A percentile compares a stretch with the other conserved stretches of the same genome.
These are phyloP conservation scores for Podocnemis expansa DNA, from an alignment of 2,113 vertebrate species.

Conservation along the genomic window DNA sequence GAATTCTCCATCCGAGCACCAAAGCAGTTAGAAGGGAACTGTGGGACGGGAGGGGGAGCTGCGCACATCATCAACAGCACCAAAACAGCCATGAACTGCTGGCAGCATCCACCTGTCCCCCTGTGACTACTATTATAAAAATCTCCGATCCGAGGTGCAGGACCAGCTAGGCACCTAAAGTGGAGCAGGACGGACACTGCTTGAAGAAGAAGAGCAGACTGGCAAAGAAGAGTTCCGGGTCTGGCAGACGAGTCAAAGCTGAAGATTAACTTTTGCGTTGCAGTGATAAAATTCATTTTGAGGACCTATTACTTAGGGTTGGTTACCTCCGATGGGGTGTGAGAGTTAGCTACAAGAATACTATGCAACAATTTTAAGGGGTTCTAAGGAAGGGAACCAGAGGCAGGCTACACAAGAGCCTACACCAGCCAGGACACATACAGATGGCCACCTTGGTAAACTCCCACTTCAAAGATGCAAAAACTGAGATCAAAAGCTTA, in stretches of 20 bases:
- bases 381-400: neutral
- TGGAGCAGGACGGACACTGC: too few species aligned
- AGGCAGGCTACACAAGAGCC: neutral
- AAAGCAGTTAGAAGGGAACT: too few species aligned
- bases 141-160: too few species aligned
- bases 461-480: constrained; percentile 29
- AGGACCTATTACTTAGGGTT: neutral
- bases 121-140: too few species aligned
- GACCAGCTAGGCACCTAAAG: too few species aligned
- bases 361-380: neutral
- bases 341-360: neutral
- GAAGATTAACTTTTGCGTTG: neutral
- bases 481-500: constrained; percentile 49
- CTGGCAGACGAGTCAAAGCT: neutral
- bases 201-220: too few species aligned
- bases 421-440: neutral
- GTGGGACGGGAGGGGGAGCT: too few species aligned
- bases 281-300: neutral
- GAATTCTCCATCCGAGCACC: too few species aligned
- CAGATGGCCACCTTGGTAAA: neutral
- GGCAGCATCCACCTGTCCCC: too few species aligned
- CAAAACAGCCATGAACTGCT: too few species aligned
- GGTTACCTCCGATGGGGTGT: neutral
- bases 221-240: too few species aligned
- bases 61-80: too few species aligned